Base-by-base conservation (phyloP, 2,888 invertebrate species). In the Orthonychiurus folsomi region DNA sequence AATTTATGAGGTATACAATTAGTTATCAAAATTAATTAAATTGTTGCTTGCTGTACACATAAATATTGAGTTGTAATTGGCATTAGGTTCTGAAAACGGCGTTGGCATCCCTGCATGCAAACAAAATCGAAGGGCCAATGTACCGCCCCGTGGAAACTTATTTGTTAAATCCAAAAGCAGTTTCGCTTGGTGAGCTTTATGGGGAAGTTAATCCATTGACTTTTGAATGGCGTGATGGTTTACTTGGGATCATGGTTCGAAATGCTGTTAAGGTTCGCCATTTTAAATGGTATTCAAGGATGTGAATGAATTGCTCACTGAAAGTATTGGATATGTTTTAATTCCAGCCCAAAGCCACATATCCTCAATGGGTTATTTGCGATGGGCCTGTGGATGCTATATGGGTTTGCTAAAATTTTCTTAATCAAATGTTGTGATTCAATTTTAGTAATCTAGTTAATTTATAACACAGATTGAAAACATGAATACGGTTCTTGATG, bases 331-430 rank as follows among this genome's bases (percentile, higher is more conserved):
- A 37, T 5, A 37, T 9, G 5, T 37, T 37, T 37, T 37, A n/a
- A n/a, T n/a, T n/a, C n/a, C n/a, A 37, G 77, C 77, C 78, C 63
- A 78, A 77, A 15, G 74, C 76, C 2, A 75, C 75, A 3, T 76
- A 90, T 72, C 92, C 93, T 76, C 92, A 93, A 74, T 93, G 93
- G 93, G 83, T 93, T 60, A 84, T 92, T 52, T 92, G 91, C 76
- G 93, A 93, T 75, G 93, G 93, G 0, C 93, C 89, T 0, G 92
- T 93, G 0, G 93, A 93, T 76, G 92, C 93, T 0, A 86, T 92
- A 23, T 93, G 93, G 93, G n/a, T n/a, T n/a, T n/a, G n/a, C n/a
- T n/a, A n/a, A n/a, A n/a, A n/a, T n/a, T 93, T 93, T 67, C n/a
- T n/a, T n/a, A n/a, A n/a, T n/a, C n/a, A n/a, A n/a, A n/a, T n/a